phyloP scores from a whole-genome alignment of 1,140 invertebrate species.

The Aphis gossypii region DNA sequence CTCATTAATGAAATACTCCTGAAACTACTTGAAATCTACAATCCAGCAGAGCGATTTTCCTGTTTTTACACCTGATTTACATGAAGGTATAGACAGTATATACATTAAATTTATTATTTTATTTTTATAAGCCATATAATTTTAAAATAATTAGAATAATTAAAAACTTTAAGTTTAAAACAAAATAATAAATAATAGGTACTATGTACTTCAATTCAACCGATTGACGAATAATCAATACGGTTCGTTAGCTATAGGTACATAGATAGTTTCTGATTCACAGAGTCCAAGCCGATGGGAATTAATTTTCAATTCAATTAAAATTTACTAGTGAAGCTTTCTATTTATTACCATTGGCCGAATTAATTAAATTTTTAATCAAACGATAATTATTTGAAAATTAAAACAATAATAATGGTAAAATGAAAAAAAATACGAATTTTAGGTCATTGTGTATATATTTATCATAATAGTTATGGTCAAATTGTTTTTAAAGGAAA shows the following conservation, averaged over 20 bases:
- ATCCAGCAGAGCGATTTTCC: not conserved
- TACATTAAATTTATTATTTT: not conserved
- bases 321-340: not conserved
- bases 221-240: not conserved
- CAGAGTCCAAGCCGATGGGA: not conserved
- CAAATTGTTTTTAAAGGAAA: not conserved
- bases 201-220: not conserved
- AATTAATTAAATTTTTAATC: not conserved
- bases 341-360: not conserved
- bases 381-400: not conserved
- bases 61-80: not conserved
- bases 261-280: not conserved
- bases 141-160: not conserved
- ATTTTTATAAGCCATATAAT: not conserved
- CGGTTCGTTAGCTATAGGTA: not conserved
- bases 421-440: not conserved
- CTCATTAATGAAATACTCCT: not conserved
- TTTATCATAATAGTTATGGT: not conserved
- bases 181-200: not conserved
- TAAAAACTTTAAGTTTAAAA: not conserved
- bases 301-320: not conserved
- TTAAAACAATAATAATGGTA: not conserved
- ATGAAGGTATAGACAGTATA: too few relatives aligned
- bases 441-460: not conserved
- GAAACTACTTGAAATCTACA: not conserved